These are phyloP conservation scores for Siniperca obscura DNA, from an alignment of 2,797 vertebrate species.

Conservation along the genomic window DNA sequence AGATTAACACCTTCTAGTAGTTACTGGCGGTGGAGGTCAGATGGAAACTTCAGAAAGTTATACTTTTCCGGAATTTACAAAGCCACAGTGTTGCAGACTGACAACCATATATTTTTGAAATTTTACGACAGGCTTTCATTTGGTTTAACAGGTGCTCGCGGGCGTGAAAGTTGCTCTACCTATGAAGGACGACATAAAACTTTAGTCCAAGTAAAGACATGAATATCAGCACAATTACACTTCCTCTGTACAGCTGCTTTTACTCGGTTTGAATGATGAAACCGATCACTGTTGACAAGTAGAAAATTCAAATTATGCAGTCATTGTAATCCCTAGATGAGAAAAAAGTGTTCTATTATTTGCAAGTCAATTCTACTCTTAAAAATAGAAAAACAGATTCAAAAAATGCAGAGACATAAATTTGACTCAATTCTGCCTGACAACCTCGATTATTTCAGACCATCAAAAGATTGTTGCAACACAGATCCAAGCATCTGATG, in stretches of 20 bases:
- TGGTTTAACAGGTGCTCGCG: constrained; percentile 23
- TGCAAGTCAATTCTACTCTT: constrained; percentile 11
- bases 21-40: constrained; percentile 8
- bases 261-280: neutral
- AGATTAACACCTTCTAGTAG: constrained; percentile 33
- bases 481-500: constrained; percentile 34
- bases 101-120: constrained; percentile 23
- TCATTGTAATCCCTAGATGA: neutral
- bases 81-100: constrained; percentile 28
- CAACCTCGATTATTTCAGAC: constrained; percentile 22
- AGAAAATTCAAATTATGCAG: constrained; percentile 1
- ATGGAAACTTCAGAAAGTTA: constrained; percentile 25
- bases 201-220: constrained; percentile 21
- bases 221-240: neutral
- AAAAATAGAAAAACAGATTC: constrained; percentile 15
- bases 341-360: constrained; percentile 19
- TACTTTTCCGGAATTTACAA: constrained; percentile 34
- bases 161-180: constrained; percentile 1
- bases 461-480: neutral
- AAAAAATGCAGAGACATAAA: constrained; percentile 27
- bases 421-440: constrained; percentile 3
- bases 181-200: neutral
- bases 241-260: constrained; percentile 1
- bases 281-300: neutral
- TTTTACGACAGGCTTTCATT: constrained; percentile 21